Percentiles rank a stretch among this genome's conserved stretches.
These are phyloP conservation scores for Myotis brandtii DNA, from an alignment of 2,113 vertebrate genomes.

Conservation along the genomic window DNA sequence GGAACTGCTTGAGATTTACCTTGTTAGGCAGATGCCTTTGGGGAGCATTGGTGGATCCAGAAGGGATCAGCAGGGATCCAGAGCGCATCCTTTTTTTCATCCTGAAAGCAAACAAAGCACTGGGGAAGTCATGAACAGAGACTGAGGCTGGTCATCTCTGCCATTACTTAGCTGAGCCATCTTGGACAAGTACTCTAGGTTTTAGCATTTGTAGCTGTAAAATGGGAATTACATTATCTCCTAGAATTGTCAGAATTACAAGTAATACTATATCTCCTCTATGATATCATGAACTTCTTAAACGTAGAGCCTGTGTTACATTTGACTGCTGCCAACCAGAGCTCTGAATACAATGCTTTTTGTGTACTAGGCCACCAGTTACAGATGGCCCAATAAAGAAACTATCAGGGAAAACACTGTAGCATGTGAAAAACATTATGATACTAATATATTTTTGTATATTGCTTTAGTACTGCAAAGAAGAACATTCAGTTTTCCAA, in stretches of 20 bases:
- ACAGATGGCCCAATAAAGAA: neutral
- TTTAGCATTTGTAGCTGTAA: conserved; percentile 20
- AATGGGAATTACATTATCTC: neutral
- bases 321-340: conserved; percentile 25
- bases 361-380: neutral
- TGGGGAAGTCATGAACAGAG: neutral
- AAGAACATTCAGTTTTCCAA: neutral
- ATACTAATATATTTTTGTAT: neutral
- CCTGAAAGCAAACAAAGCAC: conserved; percentile 30
- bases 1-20: conserved; percentile 8
- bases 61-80: neutral
- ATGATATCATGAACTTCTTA: neutral
- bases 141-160: neutral
- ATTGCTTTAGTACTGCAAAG: neutral
- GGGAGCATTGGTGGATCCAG: neutral
- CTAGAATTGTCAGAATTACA: conserved; percentile 36
- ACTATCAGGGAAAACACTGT: neutral
- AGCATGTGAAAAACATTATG: conserved; percentile 36
- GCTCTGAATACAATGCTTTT: neutral
- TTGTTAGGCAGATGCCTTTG: conserved; percentile 18
- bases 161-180: neutral
- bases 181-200: neutral
- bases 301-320: neutral
- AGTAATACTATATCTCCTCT: neutral
- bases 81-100: conserved; percentile 21